These are phyloP conservation scores for Drosophila navojoa DNA, from an alignment of 1,140 invertebrate genomes.

Conservation along the genomic window DNA sequence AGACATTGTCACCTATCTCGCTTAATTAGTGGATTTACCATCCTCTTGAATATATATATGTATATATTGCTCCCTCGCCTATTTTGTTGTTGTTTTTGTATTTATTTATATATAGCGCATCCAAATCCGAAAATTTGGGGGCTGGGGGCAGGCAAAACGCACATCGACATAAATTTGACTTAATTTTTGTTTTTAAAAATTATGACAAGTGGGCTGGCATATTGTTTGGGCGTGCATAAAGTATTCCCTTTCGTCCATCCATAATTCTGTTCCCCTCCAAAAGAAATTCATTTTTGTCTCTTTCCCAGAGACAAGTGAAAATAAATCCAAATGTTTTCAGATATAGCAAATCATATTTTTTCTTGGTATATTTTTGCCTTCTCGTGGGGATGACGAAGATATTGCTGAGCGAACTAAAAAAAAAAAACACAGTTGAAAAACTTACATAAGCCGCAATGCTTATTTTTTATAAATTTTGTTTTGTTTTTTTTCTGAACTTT, in stretches of 20 bases:
- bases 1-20: slow-evolving; percentile 71
- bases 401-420: not conserved
- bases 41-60: slow-evolving; percentile 51
- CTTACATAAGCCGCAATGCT: slow-evolving; percentile 45
- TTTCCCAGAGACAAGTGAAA: slow-evolving; percentile 43
- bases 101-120: slow-evolving; percentile 34
- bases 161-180: slow-evolving; percentile 65
- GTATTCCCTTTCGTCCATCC: not conserved
- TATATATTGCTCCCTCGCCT: slow-evolving; percentile 20
- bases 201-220: slow-evolving; percentile 74
- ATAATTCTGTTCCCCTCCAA: not conserved
- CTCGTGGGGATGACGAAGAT: slow-evolving; percentile 28
- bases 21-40: slow-evolving; percentile 79
- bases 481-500: slow-evolving; percentile 4
- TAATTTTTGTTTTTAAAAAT: slow-evolving; percentile 72
- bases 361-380: slow-evolving; percentile 31
- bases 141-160: not conserved
- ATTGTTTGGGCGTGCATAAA: slow-evolving; percentile 25
- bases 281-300: not conserved
- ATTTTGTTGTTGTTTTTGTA: slow-evolving; percentile 15
- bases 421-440: slow-evolving; percentile 6
- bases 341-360: slow-evolving; percentile 41
- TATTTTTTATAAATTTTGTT: slow-evolving; percentile 5
- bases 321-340: slow-evolving; percentile 49
- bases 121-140: slow-evolving; percentile 54